phyloP scores from a whole-genome alignment of 2,888 invertebrate genomes.

The Aphelenchoides bicaudatus region DNA sequence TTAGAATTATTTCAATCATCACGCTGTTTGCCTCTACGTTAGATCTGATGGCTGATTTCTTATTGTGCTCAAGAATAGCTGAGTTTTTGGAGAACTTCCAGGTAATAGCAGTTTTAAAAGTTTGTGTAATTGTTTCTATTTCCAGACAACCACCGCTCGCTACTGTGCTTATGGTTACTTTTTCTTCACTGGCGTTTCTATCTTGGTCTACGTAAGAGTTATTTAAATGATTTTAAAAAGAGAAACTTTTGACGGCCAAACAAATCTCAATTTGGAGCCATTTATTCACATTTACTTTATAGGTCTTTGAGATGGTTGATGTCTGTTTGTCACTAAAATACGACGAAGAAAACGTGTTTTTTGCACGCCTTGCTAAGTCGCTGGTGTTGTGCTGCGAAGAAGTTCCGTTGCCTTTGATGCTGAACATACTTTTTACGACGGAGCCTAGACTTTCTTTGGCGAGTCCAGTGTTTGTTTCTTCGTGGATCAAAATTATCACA shows the following conservation, averaged over 20 bases:
- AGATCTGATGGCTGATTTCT: conserved; percentile 59
- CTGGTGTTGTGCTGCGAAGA: conserved; percentile 58
- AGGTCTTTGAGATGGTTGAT: conserved; percentile 56
- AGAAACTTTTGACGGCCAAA: too few relatives aligned
- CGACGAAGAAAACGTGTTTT: conserved; percentile 58
- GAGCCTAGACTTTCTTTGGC: conserved; percentile 57
- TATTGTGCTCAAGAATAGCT: conserved; percentile 54
- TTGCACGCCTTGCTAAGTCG: conserved; percentile 59
- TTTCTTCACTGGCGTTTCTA: conserved; percentile 56
- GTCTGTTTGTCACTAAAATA: conserved; percentile 59
- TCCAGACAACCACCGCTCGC: conserved; percentile 37
- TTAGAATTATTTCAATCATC: conserved; percentile 55
- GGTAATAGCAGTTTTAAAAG: conserved; percentile 42
- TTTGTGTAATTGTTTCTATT: conserved; percentile 35
- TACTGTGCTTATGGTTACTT: conserved; percentile 51
- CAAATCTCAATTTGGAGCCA: too few relatives aligned
- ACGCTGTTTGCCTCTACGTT: conserved; percentile 57
- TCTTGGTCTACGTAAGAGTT: conserved; percentile 50
- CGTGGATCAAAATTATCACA: conserved; percentile 56
- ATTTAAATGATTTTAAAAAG: too few relatives aligned
- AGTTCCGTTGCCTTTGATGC: conserved; percentile 56
- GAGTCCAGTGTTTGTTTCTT: conserved; percentile 53
- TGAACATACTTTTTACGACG: conserved; percentile 56
- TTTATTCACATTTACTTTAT: too few relatives aligned
- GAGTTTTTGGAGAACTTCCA: conserved; percentile 55